These are phyloP conservation scores for Hemitrygon akajei DNA, from an alignment of 2,797 vertebrate species.

Conservation along the genomic window DNA sequence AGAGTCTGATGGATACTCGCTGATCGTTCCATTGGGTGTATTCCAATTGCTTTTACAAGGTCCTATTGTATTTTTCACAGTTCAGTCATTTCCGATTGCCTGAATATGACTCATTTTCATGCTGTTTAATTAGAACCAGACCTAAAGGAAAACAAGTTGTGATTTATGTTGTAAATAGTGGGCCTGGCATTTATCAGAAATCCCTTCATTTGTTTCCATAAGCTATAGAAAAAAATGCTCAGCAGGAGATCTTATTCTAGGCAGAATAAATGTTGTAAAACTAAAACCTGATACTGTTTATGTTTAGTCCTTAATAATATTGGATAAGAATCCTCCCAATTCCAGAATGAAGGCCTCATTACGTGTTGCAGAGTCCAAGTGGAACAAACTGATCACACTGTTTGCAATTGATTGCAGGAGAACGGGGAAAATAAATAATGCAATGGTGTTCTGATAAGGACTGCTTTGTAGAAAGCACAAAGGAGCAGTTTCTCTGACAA, in stretches of 20 bases:
- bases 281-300: background rate
- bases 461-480: background rate
- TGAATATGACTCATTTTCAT: background rate
- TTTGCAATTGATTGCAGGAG: background rate
- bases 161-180: slow-evolving; percentile 11
- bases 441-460: background rate
- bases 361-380: background rate
- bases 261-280: background rate
- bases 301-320: background rate
- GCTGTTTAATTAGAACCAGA: background rate
- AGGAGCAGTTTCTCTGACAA: background rate
- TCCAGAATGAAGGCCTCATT: background rate
- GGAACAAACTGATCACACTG: background rate
- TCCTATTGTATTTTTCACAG: background rate
- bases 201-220: background rate
- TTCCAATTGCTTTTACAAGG: background rate
- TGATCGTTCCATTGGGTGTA: background rate
- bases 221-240: background rate
- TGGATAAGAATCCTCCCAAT: background rate
- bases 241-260: background rate
- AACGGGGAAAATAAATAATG: background rate
- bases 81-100: background rate
- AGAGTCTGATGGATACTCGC: background rate
- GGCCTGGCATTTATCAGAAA: background rate
- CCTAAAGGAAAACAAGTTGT: background rate